These are phyloP conservation scores for Cryptophagus acutangulus DNA, from an alignment of 2,888 invertebrate species.

Conservation along the genomic window DNA sequence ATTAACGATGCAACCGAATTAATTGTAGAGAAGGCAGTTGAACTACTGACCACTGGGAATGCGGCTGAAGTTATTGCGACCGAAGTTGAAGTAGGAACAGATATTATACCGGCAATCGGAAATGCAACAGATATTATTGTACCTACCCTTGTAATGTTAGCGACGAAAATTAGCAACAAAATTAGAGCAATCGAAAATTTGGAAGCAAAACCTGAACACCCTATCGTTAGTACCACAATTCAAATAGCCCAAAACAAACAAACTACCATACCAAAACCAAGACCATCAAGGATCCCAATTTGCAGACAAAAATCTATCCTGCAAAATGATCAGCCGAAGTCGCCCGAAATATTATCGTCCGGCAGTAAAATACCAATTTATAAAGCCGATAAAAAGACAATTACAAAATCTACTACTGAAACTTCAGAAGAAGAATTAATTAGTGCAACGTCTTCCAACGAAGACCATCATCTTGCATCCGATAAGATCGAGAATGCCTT, in stretches of 20 bases:
- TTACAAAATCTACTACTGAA: not conserved
- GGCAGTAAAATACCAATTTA: conserved; percentile 39
- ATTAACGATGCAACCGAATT: no score
- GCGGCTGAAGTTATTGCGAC: not conserved
- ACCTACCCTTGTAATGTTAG: no score
- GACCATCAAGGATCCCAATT: conserved; percentile 44
- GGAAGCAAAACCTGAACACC: no score
- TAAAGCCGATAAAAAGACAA: not conserved
- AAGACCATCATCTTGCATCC: conserved; percentile 2
- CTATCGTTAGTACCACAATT: conserved; percentile 33
- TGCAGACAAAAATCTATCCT: conserved; percentile 37
- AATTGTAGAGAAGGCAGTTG: not conserved
- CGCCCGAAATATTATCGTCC: conserved; percentile 27
- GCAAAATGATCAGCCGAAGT: conserved; percentile 33
- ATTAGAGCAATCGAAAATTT: no score
- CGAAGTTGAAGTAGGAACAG: conserved; percentile 3
- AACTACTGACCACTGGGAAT: no score
- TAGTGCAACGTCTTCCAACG: not conserved
- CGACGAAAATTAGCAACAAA: no score
- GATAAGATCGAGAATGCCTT: conserved; percentile 32
- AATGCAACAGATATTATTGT: conserved; percentile 3
- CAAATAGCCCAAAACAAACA: conserved; percentile 40
- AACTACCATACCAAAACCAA: conserved; percentile 29
- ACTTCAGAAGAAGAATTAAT: conserved; percentile 15
- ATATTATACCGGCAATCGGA: not conserved